phyloP scores from a whole-genome alignment of 1,140 invertebrate species.

The Drosophila triauraria region DNA sequence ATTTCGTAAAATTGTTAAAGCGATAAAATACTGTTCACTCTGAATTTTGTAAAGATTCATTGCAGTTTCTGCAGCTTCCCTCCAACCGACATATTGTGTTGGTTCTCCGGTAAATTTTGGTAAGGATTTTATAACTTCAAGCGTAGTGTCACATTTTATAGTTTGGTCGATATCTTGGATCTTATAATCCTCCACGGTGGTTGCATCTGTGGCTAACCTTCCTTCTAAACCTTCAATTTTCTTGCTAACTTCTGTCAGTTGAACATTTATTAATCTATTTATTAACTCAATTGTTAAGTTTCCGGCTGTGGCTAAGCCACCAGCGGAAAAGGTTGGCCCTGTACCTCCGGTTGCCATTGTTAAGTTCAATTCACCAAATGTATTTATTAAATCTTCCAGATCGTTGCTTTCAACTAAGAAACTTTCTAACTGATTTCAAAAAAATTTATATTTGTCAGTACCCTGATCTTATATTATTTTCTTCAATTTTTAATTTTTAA shows the following conservation, averaged over 20 bases:
- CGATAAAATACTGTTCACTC: too few species aligned
- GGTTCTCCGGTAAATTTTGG: slow-evolving; percentile 3
- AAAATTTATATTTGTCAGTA: too few species aligned
- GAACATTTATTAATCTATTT: slow-evolving; percentile 2
- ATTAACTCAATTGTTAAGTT: slow-evolving; percentile 2
- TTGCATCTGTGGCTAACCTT: background rate
- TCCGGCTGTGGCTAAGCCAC: background rate
- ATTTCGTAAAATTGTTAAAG: too few species aligned
- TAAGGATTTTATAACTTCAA: slow-evolving; percentile 5
- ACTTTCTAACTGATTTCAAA: background rate
- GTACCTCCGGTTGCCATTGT: too few species aligned
- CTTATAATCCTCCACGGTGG: slow-evolving; percentile 5
- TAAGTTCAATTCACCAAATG: too few species aligned
- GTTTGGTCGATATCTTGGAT: background rate
- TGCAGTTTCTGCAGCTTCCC: slow-evolving; percentile 4
- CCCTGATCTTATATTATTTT: background rate
- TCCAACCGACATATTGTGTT: slow-evolving; percentile 13
- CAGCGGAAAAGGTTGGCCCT: too few species aligned
- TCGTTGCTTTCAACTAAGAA: background rate
- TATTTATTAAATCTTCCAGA: slow-evolving; percentile 5
- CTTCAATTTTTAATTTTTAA: too few species aligned
- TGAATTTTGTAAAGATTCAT: too few species aligned
- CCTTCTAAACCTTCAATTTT: background rate
- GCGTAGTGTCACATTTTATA: background rate
- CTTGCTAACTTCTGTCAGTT: background rate